Base-by-base conservation (phyloP, 2,797 vertebrate genomes). In the Acanthurus lineatus region DNA sequence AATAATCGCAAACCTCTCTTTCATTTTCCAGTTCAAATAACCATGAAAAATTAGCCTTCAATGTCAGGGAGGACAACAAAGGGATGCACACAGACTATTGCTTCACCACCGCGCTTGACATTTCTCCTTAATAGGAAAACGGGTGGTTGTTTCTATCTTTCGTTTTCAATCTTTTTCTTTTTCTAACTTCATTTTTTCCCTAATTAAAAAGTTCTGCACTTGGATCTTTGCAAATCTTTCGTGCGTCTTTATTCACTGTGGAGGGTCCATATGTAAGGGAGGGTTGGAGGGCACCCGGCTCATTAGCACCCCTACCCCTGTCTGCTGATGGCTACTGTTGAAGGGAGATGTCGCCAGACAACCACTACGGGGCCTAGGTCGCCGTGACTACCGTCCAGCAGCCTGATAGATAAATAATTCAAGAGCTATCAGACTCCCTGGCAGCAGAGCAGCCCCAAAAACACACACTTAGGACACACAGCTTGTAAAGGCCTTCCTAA, bases 11-110 rank as follows among this genome's bases (percentile, higher is more conserved):
- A 97, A 96, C 94, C 96, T 96, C 96, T 95, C 95, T 96, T 96
- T 97, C 96, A 97, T 97, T 97, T 97, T 97, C 96, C 96, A 97
- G 96, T 97, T 97, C 97, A 98, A 98, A 98, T 97, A 98, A 97
- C 96, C 97, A 98, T 97, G 97, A 98, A 97, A 97, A 97, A 98
- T 97, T 97, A 97, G 96, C 97, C 96, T 95, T 97, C 97, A 96
- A 96, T 97, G 96, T 98, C 97, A 97, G 95, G 86, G 92, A 95
- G 95, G 93, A 95, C 96, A 96, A 97, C 95, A 97, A 97, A 97
- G 95, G 95, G 94, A 95, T 93, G 92, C 92, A 91, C 88, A 88
- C 91, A 94, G 91, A 92, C 92, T 93, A 93, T 92, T 90, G 92
- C 93, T 86, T 89, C 91, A 86, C 91, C 92, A 95, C 93, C 45